Percentiles rank a stretch among this genome's conserved stretches.
These are phyloP conservation scores for Noctua janthe DNA, from an alignment of 2,888 invertebrate genomes.

Conservation along the genomic window DNA sequence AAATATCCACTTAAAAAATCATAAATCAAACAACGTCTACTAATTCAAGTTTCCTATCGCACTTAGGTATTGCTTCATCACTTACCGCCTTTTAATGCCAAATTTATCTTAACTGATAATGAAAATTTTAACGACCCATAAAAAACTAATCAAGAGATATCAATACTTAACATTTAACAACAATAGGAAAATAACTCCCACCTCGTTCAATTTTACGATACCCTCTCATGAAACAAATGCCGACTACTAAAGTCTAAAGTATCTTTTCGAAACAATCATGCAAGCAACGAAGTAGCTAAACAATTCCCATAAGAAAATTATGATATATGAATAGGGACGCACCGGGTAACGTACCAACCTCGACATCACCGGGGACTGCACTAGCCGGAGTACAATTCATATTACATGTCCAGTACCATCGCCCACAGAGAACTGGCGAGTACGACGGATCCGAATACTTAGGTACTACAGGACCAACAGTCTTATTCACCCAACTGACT, in stretches of 20 bases:
- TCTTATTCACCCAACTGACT: background rate
- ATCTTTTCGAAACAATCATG: slow-evolving; percentile 52
- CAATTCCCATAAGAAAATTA: slow-evolving; percentile 68
- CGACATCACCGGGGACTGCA: slow-evolving; percentile 70
- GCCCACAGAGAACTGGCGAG: slow-evolving; percentile 83
- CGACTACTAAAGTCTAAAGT: slow-evolving; percentile 33
- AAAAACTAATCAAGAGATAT: slow-evolving; percentile 35
- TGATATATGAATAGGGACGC: slow-evolving; percentile 68
- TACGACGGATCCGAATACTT: slow-evolving; percentile 77
- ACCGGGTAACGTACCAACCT: slow-evolving; percentile 56
- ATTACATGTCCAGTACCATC: slow-evolving; percentile 85
- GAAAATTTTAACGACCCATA: slow-evolving; percentile 37
- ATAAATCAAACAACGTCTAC: background rate
- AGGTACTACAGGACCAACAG: slow-evolving; percentile 22
- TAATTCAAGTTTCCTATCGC: background rate
- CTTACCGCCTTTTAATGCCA: slow-evolving; percentile 3
- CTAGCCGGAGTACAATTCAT: slow-evolving; percentile 83
- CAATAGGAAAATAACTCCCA: slow-evolving; percentile 43
- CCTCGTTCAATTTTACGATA: slow-evolving; percentile 42
- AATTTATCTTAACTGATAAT: slow-evolving; percentile 19
- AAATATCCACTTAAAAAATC: background rate
- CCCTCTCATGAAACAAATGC: slow-evolving; percentile 17
- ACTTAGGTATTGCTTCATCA: background rate
- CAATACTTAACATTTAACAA: slow-evolving; percentile 16
- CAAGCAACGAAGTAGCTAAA: slow-evolving; percentile 60